Conservation (phyloP, 2,888 invertebrate species). For the Helleia helle region DNA sequence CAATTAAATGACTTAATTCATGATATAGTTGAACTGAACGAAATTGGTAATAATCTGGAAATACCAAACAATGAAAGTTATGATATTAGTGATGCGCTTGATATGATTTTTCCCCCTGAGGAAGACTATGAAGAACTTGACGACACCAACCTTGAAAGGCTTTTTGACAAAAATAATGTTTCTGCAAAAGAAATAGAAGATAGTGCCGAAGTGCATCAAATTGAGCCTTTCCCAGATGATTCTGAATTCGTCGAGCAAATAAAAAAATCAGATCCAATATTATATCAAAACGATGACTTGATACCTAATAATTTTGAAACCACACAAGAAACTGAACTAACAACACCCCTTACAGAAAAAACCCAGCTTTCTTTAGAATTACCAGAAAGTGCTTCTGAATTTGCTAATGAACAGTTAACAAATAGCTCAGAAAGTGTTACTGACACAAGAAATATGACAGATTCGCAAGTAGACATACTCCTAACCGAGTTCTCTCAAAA, state of each 20-base stretch:
- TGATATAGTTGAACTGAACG: constrained; percentile 40
- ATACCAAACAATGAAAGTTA: constrained; percentile 21
- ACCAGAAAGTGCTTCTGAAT: neutral
- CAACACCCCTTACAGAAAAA: constrained; percentile 9
- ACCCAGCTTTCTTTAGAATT: neutral
- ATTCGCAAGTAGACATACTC: constrained; percentile 30
- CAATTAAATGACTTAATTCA: constrained; percentile 32
- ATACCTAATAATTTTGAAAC: constrained; percentile 19
- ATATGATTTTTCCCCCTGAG: constrained; percentile 13
- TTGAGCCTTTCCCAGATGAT: constrained; percentile 13
- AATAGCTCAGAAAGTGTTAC: constrained; percentile 11
- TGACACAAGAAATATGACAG: constrained; percentile 25
- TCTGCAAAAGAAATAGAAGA: constrained; percentile 13
- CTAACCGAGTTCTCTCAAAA: constrained; percentile 31
- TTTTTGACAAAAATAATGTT: constrained; percentile 15
- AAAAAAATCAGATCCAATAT: constrained; percentile 19
- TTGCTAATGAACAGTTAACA: constrained; percentile 6
- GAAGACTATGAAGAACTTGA: constrained; percentile 21
- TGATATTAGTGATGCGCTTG: constrained; percentile 13
- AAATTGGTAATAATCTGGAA: constrained; percentile 39
- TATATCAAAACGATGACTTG: constrained; percentile 36
- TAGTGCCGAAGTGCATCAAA: constrained; percentile 4
- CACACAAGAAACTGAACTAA: too few relatives aligned
- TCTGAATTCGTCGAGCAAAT: constrained; percentile 6
- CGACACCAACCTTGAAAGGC: constrained; percentile 19